Conservation (phyloP, 2,113 vertebrate species). For the Microcebus murinus region DNA sequence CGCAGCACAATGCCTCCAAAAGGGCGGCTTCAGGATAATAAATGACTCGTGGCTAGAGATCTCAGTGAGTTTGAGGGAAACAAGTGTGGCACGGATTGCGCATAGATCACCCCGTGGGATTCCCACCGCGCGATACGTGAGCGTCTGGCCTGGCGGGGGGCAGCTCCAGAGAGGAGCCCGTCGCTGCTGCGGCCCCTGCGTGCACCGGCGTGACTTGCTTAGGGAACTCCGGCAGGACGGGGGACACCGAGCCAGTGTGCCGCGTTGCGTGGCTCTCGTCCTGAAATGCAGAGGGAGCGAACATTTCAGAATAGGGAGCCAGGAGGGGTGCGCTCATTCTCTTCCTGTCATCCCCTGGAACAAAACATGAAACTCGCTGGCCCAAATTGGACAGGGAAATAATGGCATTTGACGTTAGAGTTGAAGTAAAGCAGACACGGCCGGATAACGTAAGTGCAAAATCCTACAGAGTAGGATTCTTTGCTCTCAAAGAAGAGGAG, state of each 20-base stretch:
- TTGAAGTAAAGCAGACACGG: rapidly evolving
- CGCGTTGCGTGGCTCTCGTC: not conserved
- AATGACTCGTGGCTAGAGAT: constrained; percentile 81
- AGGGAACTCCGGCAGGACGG: not conserved
- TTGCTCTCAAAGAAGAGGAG: not conserved
- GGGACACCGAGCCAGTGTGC: not conserved
- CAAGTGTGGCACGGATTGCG: constrained; percentile 72
- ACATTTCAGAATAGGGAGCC: not conserved
- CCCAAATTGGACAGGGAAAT: not conserved
- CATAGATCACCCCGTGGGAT: constrained; percentile 68
- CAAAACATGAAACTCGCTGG: rapidly evolving
- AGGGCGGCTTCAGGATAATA: constrained; percentile 83
- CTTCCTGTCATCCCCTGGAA: not conserved
- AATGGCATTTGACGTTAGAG: not conserved
- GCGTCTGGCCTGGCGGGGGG: constrained; percentile 61
- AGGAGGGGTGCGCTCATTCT: not conserved
- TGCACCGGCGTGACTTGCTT: not conserved
- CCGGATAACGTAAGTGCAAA: rapidly evolving
- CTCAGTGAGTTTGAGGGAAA: constrained; percentile 76
- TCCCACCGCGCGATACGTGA: constrained; percentile 54
- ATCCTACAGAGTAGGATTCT: too few species aligned
- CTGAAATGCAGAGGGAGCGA: not conserved
- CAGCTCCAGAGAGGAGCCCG: not conserved
- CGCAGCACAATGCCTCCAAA: constrained; percentile 78
- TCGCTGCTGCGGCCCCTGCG: not conserved